Percentiles rank a stretch among this genome's conserved stretches.
These are phyloP conservation scores for Callosobruchus maculatus DNA, from an alignment of 2,888 invertebrate species.

Conservation along the genomic window DNA sequence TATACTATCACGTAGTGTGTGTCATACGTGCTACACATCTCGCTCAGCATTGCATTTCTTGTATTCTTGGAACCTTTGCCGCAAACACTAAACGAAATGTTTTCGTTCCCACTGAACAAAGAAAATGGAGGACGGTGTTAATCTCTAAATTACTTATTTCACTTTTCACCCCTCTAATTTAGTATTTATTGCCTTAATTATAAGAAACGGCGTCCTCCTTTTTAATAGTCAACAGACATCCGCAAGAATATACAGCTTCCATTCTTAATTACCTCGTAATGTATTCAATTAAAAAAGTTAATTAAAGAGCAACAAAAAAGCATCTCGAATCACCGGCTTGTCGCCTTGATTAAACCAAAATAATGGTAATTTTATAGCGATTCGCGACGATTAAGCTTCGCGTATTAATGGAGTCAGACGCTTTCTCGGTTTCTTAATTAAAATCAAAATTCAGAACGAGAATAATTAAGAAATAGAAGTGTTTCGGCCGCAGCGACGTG, in stretches of 20 bases:
- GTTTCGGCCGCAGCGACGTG: conserved; percentile 4
- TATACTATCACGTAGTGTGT: no score
- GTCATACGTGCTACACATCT: no score
- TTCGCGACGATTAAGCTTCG: conserved; percentile 25
- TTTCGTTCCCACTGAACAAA: background rate
- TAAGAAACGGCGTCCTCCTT: background rate
- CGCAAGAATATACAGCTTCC: background rate
- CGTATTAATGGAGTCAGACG: conserved; percentile 32
- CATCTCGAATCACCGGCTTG: background rate
- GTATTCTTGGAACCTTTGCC: no score
- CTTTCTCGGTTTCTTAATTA: conserved; percentile 36
- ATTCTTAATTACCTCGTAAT: background rate
- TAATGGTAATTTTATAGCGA: conserved; percentile 28
- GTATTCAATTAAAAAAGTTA: conserved; percentile 1
- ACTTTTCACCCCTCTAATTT: background rate
- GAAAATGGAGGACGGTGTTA: background rate
- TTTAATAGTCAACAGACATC: background rate
- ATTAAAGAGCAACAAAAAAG: background rate
- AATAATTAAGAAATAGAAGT: conserved; percentile 40
- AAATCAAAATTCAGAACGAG: conserved; percentile 42
- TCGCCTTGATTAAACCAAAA: conserved; percentile 4
- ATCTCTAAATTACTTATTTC: background rate
- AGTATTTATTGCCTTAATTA: background rate
- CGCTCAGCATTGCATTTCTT: no score
- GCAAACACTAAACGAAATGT: background rate